Conservation (phyloP, 2,888 invertebrate genomes). For the Torymus texanus region DNA sequence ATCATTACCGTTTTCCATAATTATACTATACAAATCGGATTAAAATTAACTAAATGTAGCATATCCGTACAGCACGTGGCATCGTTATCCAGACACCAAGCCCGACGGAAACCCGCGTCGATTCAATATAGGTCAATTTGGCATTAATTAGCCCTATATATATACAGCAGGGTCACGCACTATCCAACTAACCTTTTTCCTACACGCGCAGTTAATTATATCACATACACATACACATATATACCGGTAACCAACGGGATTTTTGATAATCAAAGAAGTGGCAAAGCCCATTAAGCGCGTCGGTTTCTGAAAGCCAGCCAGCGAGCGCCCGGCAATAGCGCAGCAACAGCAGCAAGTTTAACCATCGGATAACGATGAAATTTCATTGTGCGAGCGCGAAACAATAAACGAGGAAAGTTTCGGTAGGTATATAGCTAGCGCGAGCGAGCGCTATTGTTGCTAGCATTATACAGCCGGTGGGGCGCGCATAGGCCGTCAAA, state of each 20-base stretch:
- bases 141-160: background rate
- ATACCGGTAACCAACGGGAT: background rate
- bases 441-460: constrained; percentile 40
- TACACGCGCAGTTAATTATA: no score
- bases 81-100: no score
- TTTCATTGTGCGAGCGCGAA: constrained; percentile 45
- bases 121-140: background rate
- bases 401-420: constrained; percentile 54
- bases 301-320: constrained; percentile 7
- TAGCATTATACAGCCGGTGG: constrained; percentile 13
- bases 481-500: constrained; percentile 24
- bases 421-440: background rate
- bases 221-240: no score
- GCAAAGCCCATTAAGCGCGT: constrained; percentile 46
- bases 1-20: no score
- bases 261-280: constrained; percentile 50
- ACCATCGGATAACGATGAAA: constrained; percentile 53
- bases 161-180: background rate
- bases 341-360: constrained; percentile 38
- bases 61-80: background rate
- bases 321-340: no score
- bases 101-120: background rate
- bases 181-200: no score
- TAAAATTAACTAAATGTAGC: no score
- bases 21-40: no score